Base-by-base conservation (phyloP, 2,888 invertebrate genomes). In the Ischnus inquisitorius region DNA sequence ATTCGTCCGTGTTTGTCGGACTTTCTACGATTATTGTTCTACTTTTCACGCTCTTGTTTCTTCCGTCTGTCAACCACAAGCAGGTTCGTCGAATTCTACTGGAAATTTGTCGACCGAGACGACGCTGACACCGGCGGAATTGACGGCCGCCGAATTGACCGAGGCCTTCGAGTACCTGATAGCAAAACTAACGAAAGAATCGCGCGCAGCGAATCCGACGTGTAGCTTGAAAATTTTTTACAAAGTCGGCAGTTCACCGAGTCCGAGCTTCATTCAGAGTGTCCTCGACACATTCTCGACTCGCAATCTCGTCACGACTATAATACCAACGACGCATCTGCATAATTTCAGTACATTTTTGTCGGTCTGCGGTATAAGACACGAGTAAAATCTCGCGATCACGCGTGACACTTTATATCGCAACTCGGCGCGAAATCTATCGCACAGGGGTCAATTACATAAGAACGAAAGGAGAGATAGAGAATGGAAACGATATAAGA, bases 301-400 rank as follows among this genome's bases (percentile, higher is more conserved):
- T 54, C 89, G 91, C 67, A 93, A 93, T 87, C 95, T 97, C 87
- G 96, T 96, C 79, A 96, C 96, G 88, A 97, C 97, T 14, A 95
- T 97, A 84, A 95, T 97, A 94, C 98, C 98, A 72, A 97, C 97
- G 87, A 95, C 95, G 87, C 96, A 96, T 92, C 95, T 98, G 90
- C 97, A 97, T 94, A 97, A 96, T 94, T 96, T 96, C 87, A 96
- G 96, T 94, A 97, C 97, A 90, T 97, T 97, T 94, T 95, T 98
- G 88, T 97, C 97, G 85, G 95, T 98, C 93, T 97, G 96, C 94
- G 97, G 97, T 22, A 95, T 97, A 87, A 95, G 97, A 89, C 96
- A 97, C 93, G 84, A 84, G 75, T 84, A 84, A 79, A 34, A 34
- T 34, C n/a, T 34, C 34, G 34, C 34, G 4, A 72, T 41, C 57